Percentiles rank a stretch among this genome's conserved stretches.
These are phyloP conservation scores for Microplitis demolitor DNA, from an alignment of 1,140 invertebrate genomes.

Conservation along the genomic window DNA sequence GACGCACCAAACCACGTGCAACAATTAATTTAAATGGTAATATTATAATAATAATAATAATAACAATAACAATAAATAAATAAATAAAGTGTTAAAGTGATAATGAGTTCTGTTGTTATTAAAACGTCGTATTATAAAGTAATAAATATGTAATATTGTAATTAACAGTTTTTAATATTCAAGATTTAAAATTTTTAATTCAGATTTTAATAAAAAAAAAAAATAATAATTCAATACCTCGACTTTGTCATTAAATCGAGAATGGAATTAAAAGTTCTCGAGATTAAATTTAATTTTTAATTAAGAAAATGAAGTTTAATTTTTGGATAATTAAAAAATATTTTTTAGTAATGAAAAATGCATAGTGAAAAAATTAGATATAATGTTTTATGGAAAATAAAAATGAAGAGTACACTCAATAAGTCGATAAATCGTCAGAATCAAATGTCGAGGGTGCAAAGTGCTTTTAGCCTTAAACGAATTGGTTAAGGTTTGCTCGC, in stretches of 20 bases:
- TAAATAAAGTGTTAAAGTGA: not conserved
- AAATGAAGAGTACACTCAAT: not conserved
- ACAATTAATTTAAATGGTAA: slow-evolving; percentile 61
- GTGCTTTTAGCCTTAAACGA: slow-evolving; percentile 24
- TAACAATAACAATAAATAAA: slow-evolving; percentile 45
- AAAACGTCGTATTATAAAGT: not conserved
- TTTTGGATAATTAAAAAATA: too few species aligned
- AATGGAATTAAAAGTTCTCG: too few species aligned
- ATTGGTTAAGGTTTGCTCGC: slow-evolving; percentile 26
- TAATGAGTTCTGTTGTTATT: not conserved
- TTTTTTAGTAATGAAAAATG: too few species aligned
- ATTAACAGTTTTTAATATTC: too few species aligned
- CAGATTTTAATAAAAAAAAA: too few species aligned
- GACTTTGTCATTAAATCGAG: too few species aligned
- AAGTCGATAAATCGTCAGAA: slow-evolving; percentile 11
- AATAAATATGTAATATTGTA: too few species aligned
- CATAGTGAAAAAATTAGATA: too few species aligned
- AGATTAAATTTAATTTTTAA: too few species aligned
- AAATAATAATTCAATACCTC: too few species aligned
- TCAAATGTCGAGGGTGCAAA: slow-evolving; percentile 19
- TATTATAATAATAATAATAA: not conserved
- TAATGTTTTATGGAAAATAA: not conserved
- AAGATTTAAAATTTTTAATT: too few species aligned
- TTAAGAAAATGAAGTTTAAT: too few species aligned
- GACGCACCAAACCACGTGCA: slow-evolving; percentile 60